Percentiles rank a stretch among this genome's conserved stretches.
These are phyloP conservation scores for Rotaria magnacalcarata DNA, from an alignment of 2,888 invertebrate genomes.

Conservation along the genomic window DNA sequence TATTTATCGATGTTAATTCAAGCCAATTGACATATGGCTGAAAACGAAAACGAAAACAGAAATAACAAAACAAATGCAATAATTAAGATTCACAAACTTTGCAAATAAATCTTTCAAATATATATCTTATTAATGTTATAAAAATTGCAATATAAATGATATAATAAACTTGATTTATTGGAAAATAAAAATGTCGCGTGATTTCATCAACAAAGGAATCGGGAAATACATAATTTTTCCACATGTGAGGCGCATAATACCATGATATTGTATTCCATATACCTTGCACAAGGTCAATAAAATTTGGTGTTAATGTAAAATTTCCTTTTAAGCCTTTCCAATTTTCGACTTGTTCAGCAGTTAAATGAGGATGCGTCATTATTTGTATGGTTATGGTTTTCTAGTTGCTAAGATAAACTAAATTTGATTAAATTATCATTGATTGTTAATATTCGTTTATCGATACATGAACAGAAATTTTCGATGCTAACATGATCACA, in stretches of 20 bases:
- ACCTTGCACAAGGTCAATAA: constrained; percentile 40
- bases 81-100: background rate
- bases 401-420: background rate
- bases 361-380: background rate
- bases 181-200: constrained; percentile 36
- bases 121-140: constrained; percentile 42
- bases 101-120: constrained; percentile 34
- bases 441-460: background rate
- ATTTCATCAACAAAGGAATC: constrained; percentile 41
- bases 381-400: background rate
- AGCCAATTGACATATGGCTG: constrained; percentile 53
- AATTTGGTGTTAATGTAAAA: constrained; percentile 39
- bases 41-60: background rate
- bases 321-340: constrained; percentile 21
- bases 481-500: background rate
- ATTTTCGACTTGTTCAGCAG: background rate
- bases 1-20: constrained; percentile 50
- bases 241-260: constrained; percentile 43
- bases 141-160: constrained; percentile 40
- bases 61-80: background rate
- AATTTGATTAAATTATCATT: background rate
- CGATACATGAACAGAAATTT: background rate
- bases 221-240: constrained; percentile 43
- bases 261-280: constrained; percentile 41
- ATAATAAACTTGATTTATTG: constrained; percentile 36